Conservation (phyloP, 2,888 invertebrate genomes). For the Venustoraphidia nigricollis region DNA sequence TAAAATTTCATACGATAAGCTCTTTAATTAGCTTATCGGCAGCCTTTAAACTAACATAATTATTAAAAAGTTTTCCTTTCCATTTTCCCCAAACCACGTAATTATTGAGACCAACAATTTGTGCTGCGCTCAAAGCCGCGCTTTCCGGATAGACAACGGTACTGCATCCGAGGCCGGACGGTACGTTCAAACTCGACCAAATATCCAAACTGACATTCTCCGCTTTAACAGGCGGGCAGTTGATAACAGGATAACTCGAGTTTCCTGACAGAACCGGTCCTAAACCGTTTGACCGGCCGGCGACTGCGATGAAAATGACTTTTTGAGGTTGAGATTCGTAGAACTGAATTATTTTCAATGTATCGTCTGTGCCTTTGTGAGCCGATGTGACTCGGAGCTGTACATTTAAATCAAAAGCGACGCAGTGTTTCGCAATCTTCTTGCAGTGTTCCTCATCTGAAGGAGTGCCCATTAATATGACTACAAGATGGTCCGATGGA, state of each 20-base stretch:
- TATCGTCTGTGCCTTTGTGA: slow-evolving; percentile 82
- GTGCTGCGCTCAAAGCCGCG: slow-evolving; percentile 86
- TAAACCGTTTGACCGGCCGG: slow-evolving; percentile 92
- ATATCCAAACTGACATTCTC: slow-evolving; percentile 63
- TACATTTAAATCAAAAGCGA: slow-evolving; percentile 58
- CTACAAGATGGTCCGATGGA: slow-evolving; percentile 54
- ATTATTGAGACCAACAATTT: slow-evolving; percentile 71
- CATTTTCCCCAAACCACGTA: slow-evolving; percentile 80
- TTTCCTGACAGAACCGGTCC: slow-evolving; percentile 94
- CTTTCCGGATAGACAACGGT: slow-evolving; percentile 89
- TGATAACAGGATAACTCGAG: slow-evolving; percentile 86
- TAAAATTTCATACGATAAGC: slow-evolving; percentile 7
- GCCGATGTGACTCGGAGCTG: slow-evolving; percentile 82
- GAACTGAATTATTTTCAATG: slow-evolving; percentile 56
- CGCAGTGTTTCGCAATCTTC: slow-evolving; percentile 61
- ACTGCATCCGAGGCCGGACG: slow-evolving; percentile 87
- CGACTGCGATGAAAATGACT: slow-evolving; percentile 86
- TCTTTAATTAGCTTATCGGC: slow-evolving; percentile 39
- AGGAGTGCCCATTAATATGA: slow-evolving; percentile 88
- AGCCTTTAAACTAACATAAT: slow-evolving; percentile 53
- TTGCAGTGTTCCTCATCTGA: slow-evolving; percentile 73
- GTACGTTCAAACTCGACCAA: slow-evolving; percentile 93
- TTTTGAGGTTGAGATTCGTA: slow-evolving; percentile 56
- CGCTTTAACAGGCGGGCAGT: slow-evolving; percentile 81
- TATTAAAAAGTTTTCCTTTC: slow-evolving; percentile 67